Evolutionary conservation across 1,140 invertebrate genomes (phyloP).

Genomic region (Trichonephila clavipes): DNA sequence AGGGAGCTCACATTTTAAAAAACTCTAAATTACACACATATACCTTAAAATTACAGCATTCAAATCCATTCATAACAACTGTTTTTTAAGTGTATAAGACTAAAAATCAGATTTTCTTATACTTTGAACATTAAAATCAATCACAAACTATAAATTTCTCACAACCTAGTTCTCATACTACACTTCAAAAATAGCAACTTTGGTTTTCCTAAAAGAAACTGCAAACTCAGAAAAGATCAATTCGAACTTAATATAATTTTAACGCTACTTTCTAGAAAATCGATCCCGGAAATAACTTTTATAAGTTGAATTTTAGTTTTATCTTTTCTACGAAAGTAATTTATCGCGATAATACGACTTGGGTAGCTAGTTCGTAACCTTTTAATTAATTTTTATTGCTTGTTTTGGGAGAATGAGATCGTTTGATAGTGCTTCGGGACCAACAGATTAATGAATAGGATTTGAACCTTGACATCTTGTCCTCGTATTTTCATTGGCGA

Average conservation of each 20-base stretch:
- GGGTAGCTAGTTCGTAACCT: conserved; percentile 47
- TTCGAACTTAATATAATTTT: neutral
- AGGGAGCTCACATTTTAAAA: no score
- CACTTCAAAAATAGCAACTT: neutral
- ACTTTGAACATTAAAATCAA: neutral
- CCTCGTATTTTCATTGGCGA: neutral
- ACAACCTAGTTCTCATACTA: neutral
- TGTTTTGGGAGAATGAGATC: conserved; percentile 2
- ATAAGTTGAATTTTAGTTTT: conserved; percentile 68
- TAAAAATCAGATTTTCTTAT: no score
- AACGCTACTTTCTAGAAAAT: neutral
- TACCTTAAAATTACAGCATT: no score
- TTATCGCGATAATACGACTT: conserved; percentile 66
- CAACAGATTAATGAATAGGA: conserved; percentile 29
- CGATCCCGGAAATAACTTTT: neutral
- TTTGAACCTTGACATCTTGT: conserved; percentile 18
- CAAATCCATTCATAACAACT: no score
- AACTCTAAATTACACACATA: no score
- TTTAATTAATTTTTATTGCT: conserved; percentile 72
- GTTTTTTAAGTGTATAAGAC: no score
- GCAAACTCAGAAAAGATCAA: neutral
- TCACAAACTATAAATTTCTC: neutral
- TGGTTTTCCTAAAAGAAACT: neutral
- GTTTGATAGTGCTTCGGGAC: conserved; percentile 45
- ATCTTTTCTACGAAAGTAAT: conserved; percentile 62